A percentile compares a stretch with the other conserved stretches of the same genome.
Conservation (phyloP, 2,888 invertebrate species). For the Philereme vetulata region DNA sequence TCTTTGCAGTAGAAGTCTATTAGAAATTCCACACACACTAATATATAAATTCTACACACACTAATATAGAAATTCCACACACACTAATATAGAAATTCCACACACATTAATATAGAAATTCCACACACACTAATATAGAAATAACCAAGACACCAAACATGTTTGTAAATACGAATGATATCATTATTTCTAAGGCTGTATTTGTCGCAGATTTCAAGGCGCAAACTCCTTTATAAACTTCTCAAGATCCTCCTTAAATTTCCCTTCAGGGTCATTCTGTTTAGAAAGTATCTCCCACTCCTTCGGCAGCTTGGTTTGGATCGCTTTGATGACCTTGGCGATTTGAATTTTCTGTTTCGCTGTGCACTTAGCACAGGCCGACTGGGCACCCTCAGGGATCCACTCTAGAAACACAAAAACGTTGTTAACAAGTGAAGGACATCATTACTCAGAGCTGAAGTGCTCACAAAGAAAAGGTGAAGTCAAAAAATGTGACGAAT, state of each 20-base stretch:
- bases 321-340: constrained; percentile 82
- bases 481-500: constrained; percentile 28
- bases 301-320: constrained; percentile 82
- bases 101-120: background rate
- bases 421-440: constrained; percentile 32
- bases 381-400: constrained; percentile 51
- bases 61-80: too few relatives aligned
- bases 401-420: constrained; percentile 45
- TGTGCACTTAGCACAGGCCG: constrained; percentile 85
- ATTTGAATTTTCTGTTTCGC: constrained; percentile 82
- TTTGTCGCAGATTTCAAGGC: background rate
- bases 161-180: background rate
- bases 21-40: too few relatives aligned
- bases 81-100: background rate
- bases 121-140: background rate
- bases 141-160: background rate
- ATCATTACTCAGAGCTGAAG: constrained; percentile 33
- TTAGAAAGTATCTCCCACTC: constrained; percentile 84
- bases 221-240: constrained; percentile 50
- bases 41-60: too few relatives aligned
- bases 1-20: too few relatives aligned
- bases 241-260: constrained; percentile 81
- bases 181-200: background rate
- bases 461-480: constrained; percentile 35
- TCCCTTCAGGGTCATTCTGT: constrained; percentile 85